phyloP scores from a whole-genome alignment of 2,113 vertebrate genomes.

The Zosterops hypoxanthus region DNA sequence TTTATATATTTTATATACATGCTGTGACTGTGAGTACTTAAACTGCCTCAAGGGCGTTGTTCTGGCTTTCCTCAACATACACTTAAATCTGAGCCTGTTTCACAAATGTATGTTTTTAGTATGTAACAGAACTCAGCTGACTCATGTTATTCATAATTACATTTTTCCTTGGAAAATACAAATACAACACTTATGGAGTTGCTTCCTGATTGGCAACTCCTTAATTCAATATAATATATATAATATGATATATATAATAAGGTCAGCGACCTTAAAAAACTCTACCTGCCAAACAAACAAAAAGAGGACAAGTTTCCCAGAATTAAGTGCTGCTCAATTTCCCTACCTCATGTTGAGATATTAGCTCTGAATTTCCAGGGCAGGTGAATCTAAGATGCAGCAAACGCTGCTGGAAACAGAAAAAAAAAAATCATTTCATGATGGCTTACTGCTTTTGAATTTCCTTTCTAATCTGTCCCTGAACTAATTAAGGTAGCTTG shows the following conservation, averaged over 20 bases:
- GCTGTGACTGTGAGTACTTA: neutral
- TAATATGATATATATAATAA: too few species aligned
- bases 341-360: neutral
- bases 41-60: neutral
- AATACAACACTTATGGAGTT: neutral
- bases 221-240: neutral
- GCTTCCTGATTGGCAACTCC: neutral
- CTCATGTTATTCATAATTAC: neutral
- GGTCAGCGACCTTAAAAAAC: neutral
- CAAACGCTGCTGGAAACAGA: neutral
- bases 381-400: neutral
- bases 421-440: neutral
- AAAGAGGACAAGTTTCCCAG: neutral
- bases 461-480: neutral
- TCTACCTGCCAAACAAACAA: neutral
- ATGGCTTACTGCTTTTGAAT: neutral
- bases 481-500: constrained; percentile 7
- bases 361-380: neutral
- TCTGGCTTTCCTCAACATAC: neutral
- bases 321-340: neutral
- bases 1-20: neutral
- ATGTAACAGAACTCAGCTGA: neutral
- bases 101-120: neutral
- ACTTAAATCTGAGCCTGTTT: neutral
- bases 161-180: neutral